Conservation (phyloP, 1,140 invertebrate species). For the Apocrypta bakeri region DNA sequence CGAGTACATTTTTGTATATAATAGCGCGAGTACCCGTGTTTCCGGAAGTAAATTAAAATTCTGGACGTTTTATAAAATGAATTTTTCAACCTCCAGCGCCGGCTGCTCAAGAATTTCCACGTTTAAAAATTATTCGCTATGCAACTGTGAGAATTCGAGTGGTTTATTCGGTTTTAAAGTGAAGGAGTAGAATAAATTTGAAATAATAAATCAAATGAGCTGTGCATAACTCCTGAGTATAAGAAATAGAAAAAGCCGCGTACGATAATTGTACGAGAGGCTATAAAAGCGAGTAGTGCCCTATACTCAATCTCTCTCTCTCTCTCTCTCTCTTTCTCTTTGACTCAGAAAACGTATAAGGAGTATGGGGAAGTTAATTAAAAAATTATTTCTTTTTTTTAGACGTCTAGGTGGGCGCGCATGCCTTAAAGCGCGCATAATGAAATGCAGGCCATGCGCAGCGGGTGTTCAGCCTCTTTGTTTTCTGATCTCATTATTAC, state of each 20-base stretch:
- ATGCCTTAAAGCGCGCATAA: conserved; percentile 27
- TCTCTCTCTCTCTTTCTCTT: too few relatives aligned
- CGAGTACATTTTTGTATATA: neutral
- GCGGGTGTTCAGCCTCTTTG: conserved; percentile 49
- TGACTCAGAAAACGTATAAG: neutral
- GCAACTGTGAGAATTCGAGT: neutral
- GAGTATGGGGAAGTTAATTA: conserved; percentile 30
- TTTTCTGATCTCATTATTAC: conserved; percentile 65
- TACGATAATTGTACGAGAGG: too few relatives aligned
- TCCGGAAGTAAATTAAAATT: neutral
- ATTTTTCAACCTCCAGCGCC: neutral
- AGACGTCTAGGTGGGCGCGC: conserved; percentile 26
- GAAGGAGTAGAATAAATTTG: neutral
- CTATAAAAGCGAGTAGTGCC: too few relatives aligned
- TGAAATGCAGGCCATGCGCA: conserved; percentile 52
- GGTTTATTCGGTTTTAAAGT: neutral
- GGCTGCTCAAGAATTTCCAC: neutral
- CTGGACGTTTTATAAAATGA: conserved; percentile 2
- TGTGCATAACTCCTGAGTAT: neutral
- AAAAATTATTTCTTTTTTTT: conserved; percentile 43
- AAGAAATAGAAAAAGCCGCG: conserved; percentile 5
- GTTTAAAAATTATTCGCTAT: neutral
- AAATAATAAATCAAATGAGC: conserved; percentile 12
- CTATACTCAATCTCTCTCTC: too few relatives aligned
- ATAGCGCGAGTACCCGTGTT: too few relatives aligned